A percentile compares a stretch with the other conserved stretches of the same genome.
These are phyloP conservation scores for Helogale parvula DNA, from an alignment of 2,113 vertebrate genomes.

Conservation along the genomic window DNA sequence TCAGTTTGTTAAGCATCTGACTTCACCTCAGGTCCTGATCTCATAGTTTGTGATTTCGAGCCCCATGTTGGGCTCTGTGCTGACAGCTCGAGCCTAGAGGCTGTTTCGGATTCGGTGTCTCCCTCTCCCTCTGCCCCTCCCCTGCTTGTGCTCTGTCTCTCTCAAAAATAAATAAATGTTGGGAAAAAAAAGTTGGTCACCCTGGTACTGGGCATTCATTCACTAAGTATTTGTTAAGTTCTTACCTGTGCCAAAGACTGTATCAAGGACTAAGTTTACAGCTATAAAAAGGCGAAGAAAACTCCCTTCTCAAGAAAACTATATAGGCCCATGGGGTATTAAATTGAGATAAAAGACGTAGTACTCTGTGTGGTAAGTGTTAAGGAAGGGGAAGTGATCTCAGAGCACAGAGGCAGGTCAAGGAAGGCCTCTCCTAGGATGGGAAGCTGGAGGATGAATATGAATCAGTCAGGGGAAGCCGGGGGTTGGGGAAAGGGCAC, in stretches of 20 bases:
- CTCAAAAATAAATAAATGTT: too few species aligned
- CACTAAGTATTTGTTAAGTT: not conserved
- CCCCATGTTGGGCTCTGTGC: too few species aligned
- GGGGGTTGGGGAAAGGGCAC: not conserved
- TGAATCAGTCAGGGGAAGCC: not conserved
- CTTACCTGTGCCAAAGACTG: not conserved
- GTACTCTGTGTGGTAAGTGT: not conserved
- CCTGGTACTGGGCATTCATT: not conserved
- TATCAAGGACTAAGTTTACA: not conserved
- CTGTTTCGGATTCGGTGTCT: too few species aligned
- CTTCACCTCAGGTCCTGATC: too few species aligned
- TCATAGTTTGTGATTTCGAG: too few species aligned
- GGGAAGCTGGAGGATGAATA: not conserved
- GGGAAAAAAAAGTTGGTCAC: not conserved
- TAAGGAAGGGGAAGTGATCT: not conserved
- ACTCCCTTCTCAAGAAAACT: constrained; percentile 27
- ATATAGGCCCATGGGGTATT: not conserved
- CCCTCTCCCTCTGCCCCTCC: too few species aligned
- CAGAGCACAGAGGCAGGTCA: not conserved
- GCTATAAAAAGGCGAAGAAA: constrained; percentile 27
- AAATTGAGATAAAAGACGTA: not conserved
- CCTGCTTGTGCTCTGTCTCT: too few species aligned
- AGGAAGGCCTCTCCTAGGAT: not conserved
- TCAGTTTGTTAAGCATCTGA: too few species aligned
- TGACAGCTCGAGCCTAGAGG: too few species aligned